Base-by-base conservation (phyloP, 2,888 invertebrate genomes). In the Rugalucina vietnamica region DNA sequence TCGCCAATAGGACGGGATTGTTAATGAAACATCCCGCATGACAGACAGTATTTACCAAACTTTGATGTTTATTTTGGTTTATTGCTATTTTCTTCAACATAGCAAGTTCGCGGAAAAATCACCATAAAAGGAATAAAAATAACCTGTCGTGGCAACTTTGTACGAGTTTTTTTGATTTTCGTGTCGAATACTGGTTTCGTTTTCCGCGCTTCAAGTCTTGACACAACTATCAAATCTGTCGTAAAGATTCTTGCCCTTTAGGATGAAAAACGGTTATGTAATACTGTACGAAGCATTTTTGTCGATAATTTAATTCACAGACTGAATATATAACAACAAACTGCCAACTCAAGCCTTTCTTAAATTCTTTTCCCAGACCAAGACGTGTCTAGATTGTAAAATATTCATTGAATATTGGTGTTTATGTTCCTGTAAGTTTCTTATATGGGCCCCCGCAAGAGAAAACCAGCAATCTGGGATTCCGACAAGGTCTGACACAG, bases 351-450 rank as follows among this genome's bases (percentile, higher is more conserved):
- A 10, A 34, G 65, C 34, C 21, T 34, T 65, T 65, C 34, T 21
- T 34, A 1, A 10, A 21, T 65, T 65, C 65, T 32, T 29, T 65
- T 12, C 29, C 34, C 65, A 65, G 65, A 65, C 65, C 29, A 65
- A 29, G 21, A 65, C 10, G 29, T 65, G 65, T 34, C 65, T 65
- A 18, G 18, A 29, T 65, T 5, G 14, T 65, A 65, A 65, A 65
- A 65, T 65, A 65, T 65, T 65, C 65, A 65, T 65, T 65, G 65
- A 65, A 65, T 65, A 65, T 65, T 34, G 5, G 65, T 65, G 34
- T 65, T 65, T 65, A 65, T 65, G 65, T 65, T 65, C 34, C 34
- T 34, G 29, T 12, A 21, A 65, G 65, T 34, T 32, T 34, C 65
- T 65, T 65, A n/a, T n/a, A n/a, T n/a, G n/a, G n/a, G n/a, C n/a